Evolutionary conservation across 1,140 invertebrate species (phyloP).

Genomic region (Cotesia typhae): DNA sequence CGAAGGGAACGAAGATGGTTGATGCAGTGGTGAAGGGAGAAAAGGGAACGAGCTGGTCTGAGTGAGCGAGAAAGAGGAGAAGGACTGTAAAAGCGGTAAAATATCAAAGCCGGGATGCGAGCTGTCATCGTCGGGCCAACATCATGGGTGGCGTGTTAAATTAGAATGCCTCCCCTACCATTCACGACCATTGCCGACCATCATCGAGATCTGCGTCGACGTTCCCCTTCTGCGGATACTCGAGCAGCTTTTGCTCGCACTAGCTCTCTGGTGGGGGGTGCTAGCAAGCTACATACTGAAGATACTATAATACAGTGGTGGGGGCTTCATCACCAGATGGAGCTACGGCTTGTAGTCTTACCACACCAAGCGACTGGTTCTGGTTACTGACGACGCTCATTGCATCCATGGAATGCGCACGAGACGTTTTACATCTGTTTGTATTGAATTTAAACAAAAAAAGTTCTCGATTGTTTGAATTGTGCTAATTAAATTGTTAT

Average conservation of each 20-base stretch:
- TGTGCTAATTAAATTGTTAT: conserved; percentile 3
- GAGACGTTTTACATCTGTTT: conserved; percentile 34
- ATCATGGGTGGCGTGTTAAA: conserved; percentile 74
- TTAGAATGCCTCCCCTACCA: conserved; percentile 63
- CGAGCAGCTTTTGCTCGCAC: conserved; percentile 11
- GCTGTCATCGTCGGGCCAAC: conserved; percentile 70
- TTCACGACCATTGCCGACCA: conserved; percentile 42
- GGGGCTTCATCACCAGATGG: conserved; percentile 47
- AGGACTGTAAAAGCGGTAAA: conserved; percentile 67
- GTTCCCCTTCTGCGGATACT: neutral
- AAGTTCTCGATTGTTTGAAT: neutral
- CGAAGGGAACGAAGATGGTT: conserved; percentile 27
- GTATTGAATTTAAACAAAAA: conserved; percentile 22
- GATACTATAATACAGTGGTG: neutral
- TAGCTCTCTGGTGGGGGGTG: neutral
- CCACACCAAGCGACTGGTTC: conserved; percentile 33
- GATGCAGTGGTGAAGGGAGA: conserved; percentile 38
- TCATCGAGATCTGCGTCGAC: conserved; percentile 47
- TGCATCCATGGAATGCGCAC: conserved; percentile 55
- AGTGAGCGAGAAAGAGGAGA: conserved; percentile 56
- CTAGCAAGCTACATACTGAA: neutral
- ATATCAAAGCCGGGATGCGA: conserved; percentile 72
- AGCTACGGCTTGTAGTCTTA: conserved; percentile 42
- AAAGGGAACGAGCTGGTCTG: conserved; percentile 43
- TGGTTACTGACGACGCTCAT: conserved; percentile 44